A percentile compares a stretch with the other conserved stretches of the same genome.
Conservation (phyloP, 2,797 vertebrate species). For the Emydoidea blandingii region DNA sequence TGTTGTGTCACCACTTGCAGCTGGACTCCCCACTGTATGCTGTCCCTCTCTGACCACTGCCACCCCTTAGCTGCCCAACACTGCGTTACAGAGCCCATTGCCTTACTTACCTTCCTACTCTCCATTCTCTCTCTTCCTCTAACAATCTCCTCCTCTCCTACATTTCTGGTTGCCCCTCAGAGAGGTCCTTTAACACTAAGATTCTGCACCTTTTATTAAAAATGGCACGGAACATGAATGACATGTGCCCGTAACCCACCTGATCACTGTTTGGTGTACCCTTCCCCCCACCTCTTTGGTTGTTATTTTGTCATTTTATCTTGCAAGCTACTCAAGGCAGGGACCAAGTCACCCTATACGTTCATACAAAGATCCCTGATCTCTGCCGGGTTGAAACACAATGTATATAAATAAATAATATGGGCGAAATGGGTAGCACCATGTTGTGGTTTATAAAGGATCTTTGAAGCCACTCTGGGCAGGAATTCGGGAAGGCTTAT, state of each 20-base stretch:
- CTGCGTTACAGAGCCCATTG: neutral
- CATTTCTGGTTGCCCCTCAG: neutral
- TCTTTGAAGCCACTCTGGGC: neutral
- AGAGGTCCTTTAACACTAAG: neutral
- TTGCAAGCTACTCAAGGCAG: neutral
- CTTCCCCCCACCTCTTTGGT: too few relatives aligned
- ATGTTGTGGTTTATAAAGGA: neutral
- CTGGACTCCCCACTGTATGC: slow-evolving; percentile 32
- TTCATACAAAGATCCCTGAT: neutral
- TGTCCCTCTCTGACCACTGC: slow-evolving; percentile 6
- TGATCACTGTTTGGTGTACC: neutral
- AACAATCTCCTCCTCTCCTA: neutral
- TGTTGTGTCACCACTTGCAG: neutral
- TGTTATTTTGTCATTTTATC: neutral
- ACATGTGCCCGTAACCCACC: neutral
- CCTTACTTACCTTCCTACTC: neutral
- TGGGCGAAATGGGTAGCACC: neutral
- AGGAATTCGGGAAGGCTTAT: neutral
- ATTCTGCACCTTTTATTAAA: neutral
- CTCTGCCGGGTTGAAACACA: neutral
- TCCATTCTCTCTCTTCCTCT: neutral
- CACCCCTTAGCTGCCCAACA: neutral
- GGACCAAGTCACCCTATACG: neutral
- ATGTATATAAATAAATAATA: neutral
- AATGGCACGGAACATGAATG: neutral